phyloP scores from a whole-genome alignment of 2,113 vertebrate genomes.

The Myocastor coypus region DNA sequence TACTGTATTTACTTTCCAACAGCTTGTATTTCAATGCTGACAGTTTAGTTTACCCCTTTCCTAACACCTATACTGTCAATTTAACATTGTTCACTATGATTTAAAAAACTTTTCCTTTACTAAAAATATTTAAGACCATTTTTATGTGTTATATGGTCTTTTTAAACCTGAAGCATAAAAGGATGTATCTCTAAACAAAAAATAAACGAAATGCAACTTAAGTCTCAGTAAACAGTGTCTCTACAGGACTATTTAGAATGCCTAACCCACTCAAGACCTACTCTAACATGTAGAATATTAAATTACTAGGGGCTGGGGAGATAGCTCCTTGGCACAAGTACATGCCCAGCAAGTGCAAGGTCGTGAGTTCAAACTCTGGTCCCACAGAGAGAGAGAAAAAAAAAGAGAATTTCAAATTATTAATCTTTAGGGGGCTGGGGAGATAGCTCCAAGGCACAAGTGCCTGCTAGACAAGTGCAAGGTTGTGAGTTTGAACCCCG shows the following conservation, averaged over 20 bases:
- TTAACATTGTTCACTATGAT: background rate
- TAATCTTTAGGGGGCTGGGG: no score
- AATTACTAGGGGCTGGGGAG: background rate
- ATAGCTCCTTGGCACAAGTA: no score
- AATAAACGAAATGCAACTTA: background rate
- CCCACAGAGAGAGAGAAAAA: no score
- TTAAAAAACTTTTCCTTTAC: background rate
- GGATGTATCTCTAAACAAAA: constrained; percentile 13
- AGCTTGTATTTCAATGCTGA: background rate
- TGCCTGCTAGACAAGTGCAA: no score
- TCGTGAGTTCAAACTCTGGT: no score
- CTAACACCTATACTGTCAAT: background rate
- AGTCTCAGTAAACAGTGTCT: constrained; percentile 5
- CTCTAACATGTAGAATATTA: constrained; percentile 31
- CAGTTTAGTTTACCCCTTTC: background rate
- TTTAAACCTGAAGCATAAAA: constrained; percentile 53
- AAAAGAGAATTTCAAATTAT: no score
- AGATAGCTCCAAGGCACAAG: no score
- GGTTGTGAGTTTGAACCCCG: no score
- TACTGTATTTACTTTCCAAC: background rate
- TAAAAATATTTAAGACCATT: constrained; percentile 43
- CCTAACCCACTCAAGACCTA: background rate
- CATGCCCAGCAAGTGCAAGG: no score
- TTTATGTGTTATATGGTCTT: background rate
- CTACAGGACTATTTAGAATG: constrained; percentile 5